These are phyloP conservation scores for Porites rus DNA, from an alignment of 92 coral and sea anemone species.

Conservation along the genomic window DNA sequence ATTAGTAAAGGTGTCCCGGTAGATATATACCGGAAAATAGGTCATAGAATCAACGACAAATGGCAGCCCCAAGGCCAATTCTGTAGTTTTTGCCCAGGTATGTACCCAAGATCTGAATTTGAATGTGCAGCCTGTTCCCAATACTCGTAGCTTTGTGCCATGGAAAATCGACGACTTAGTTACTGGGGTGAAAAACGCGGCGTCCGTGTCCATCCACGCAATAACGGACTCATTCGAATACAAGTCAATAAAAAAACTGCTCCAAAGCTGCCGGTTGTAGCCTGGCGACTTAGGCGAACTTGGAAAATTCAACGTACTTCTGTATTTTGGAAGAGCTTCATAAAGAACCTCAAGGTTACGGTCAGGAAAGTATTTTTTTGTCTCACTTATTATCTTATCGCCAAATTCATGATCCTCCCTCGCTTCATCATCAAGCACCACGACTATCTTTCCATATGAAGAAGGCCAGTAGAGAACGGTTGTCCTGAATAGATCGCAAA, in stretches of 20 bases:
- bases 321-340: constrained; percentile 40
- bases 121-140: constrained; percentile 2
- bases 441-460: constrained; percentile 48
- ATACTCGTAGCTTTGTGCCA: constrained; percentile 9
- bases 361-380: background rate
- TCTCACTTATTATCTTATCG: background rate
- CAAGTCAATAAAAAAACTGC: too few relatives aligned
- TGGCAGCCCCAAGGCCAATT: constrained; percentile 31
- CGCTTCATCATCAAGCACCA: constrained; percentile 56
- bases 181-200: constrained; percentile 14
- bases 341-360: constrained; percentile 9
- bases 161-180: constrained; percentile 7
- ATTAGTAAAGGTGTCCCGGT: too few relatives aligned
- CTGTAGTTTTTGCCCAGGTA: constrained; percentile 23
- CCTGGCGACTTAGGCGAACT: background rate
- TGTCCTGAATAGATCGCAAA: constrained; percentile 34
- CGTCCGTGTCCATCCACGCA: background rate
- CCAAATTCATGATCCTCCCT: constrained; percentile 18
- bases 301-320: background rate
- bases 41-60: constrained; percentile 50
- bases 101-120: background rate
- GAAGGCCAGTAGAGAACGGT: constrained; percentile 46
- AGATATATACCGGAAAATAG: background rate
- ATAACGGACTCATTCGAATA: background rate
- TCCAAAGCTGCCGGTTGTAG: background rate